These are phyloP conservation scores for Rotaria socialis DNA, from an alignment of 2,888 invertebrate species.

Conservation along the genomic window DNA sequence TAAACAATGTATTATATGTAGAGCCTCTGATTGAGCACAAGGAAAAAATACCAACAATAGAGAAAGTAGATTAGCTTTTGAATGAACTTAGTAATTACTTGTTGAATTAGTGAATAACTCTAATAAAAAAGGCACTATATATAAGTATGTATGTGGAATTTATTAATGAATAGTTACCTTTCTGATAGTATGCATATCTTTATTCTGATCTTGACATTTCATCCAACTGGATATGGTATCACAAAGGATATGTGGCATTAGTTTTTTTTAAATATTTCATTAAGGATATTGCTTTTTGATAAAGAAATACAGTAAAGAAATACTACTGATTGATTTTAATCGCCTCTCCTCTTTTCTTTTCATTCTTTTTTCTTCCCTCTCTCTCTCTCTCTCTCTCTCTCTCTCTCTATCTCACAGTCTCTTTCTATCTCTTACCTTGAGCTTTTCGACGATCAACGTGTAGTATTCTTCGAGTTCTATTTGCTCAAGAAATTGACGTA, in stretches of 20 bases:
- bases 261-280: background rate
- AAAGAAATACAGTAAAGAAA: background rate
- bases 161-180: background rate
- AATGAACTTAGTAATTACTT: background rate
- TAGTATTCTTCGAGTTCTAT: conserved; percentile 30
- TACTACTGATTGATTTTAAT: background rate
- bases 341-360: background rate
- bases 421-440: conserved; percentile 14
- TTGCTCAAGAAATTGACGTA: conserved; percentile 20
- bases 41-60: background rate
- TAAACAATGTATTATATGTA: background rate
- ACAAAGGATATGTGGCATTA: background rate
- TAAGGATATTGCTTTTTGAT: background rate
- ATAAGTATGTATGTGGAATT: background rate
- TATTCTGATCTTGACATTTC: background rate
- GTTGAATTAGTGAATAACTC: background rate
- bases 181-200: background rate
- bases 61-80: background rate
- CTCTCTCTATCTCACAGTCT: background rate
- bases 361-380: background rate
- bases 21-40: background rate
- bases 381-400: background rate
- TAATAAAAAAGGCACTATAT: background rate
- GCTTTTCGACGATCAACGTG: conserved; percentile 17
- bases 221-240: background rate